phyloP scores from a whole-genome alignment of 2,113 vertebrate genomes.

The Muntiacus reevesi region DNA sequence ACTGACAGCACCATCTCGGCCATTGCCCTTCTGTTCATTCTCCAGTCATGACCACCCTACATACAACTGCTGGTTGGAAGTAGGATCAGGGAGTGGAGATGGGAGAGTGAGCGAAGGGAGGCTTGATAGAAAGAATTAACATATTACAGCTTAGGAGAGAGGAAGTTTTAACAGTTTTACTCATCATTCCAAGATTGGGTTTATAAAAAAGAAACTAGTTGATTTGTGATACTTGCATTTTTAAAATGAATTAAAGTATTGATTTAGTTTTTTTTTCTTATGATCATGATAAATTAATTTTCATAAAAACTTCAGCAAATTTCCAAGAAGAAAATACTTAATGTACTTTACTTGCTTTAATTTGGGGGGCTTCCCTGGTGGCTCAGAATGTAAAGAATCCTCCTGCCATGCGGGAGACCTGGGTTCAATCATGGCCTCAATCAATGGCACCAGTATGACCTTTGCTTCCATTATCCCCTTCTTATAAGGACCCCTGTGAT shows the following conservation, averaged over 20 bases:
- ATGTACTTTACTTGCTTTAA: neutral
- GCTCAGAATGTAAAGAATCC: neutral
- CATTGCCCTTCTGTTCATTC: neutral
- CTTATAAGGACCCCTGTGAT: neutral
- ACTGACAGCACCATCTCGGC: neutral
- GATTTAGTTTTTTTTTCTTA: neutral
- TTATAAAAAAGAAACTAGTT: neutral
- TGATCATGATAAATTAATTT: neutral
- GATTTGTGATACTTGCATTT: neutral
- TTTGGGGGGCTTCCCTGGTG: neutral
- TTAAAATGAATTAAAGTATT: neutral
- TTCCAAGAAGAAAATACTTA: neutral
- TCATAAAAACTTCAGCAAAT: neutral
- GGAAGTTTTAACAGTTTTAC: neutral
- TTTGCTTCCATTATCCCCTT: neutral
- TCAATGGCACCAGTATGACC: neutral
- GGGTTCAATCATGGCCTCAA: neutral
- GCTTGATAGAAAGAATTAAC: neutral
- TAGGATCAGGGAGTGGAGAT: neutral
- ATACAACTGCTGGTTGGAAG: neutral
- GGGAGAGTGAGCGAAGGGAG: neutral
- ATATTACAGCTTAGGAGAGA: neutral
- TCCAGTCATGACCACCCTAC: neutral
- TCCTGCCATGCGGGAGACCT: neutral
- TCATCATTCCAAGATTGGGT: neutral